A percentile compares a stretch with the other conserved stretches of the same genome.
Conservation (phyloP, 2,888 invertebrate genomes). For the Daptonema setosum region DNA sequence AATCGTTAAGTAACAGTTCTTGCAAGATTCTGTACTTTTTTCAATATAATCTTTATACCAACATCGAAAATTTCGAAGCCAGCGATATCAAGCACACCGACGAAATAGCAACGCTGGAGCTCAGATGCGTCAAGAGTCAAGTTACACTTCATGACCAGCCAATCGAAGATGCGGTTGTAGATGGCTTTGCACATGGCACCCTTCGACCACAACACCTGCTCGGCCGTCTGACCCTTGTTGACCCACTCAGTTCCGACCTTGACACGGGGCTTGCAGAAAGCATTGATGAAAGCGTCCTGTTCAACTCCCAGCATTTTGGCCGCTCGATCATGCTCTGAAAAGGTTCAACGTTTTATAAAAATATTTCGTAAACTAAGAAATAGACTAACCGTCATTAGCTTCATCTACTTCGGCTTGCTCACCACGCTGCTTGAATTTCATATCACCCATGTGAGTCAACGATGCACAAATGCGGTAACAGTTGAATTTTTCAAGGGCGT, state of each 20-base stretch:
- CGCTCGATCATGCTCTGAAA: conserved; percentile 5
- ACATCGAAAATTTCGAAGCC: conserved; percentile 92
- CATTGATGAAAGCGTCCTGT: conserved; percentile 18
- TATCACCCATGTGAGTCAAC: conserved; percentile 98
- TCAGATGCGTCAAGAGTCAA: conserved; percentile 31
- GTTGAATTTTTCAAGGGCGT: conserved; percentile 77
- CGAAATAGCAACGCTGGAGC: conserved; percentile 43
- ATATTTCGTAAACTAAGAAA: neutral
- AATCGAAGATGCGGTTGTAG: conserved; percentile 33
- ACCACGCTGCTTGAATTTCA: conserved; percentile 99
- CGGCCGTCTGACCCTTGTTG: conserved; percentile 35
- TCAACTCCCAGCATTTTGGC: conserved; percentile 1
- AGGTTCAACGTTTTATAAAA: too few relatives aligned
- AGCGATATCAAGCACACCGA: conserved; percentile 97
- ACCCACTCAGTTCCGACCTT: conserved; percentile 35
- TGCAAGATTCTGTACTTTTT: too few relatives aligned
- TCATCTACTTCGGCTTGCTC: conserved; percentile 72
- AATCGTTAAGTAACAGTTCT: too few relatives aligned
- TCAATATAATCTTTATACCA: too few relatives aligned
- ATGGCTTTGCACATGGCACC: conserved; percentile 32
- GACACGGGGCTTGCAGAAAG: conserved; percentile 34
- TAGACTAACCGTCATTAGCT: conserved; percentile 9
- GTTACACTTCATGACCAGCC: conserved; percentile 34
- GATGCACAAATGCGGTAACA: conserved; percentile 91
- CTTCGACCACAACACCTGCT: conserved; percentile 29